Conservation (phyloP, 2,113 vertebrate genomes). For the Serilophus lunatus region DNA sequence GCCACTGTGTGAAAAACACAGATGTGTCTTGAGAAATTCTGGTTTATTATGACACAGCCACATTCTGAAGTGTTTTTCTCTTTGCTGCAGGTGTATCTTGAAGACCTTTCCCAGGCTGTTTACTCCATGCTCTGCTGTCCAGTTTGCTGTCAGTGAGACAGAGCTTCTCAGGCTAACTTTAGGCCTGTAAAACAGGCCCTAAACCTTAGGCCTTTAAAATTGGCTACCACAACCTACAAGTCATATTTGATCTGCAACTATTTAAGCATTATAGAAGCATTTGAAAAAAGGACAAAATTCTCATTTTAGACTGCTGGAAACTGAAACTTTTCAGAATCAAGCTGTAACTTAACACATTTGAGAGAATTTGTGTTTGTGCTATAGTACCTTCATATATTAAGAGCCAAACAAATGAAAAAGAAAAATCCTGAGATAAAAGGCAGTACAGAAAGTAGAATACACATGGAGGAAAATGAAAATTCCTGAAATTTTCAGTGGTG, state of each 20-base stretch:
- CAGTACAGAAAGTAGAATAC: background rate
- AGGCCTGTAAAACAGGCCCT: too few relatives aligned
- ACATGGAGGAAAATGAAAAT: background rate
- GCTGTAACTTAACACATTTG: background rate
- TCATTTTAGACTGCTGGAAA: background rate
- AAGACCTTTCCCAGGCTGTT: too few relatives aligned
- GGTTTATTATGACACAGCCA: too few relatives aligned
- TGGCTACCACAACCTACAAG: too few relatives aligned
- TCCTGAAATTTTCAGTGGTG: background rate
- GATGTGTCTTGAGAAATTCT: too few relatives aligned
- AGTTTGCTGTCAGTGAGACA: too few relatives aligned
- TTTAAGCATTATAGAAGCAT: background rate
- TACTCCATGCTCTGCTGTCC: too few relatives aligned
- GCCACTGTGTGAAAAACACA: too few relatives aligned
- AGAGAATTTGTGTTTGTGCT: background rate
- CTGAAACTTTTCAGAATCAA: background rate
- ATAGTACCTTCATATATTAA: background rate
- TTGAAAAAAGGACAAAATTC: background rate
- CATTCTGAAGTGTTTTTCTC: too few relatives aligned
- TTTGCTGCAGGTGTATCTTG: too few relatives aligned
- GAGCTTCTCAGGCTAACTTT: too few relatives aligned
- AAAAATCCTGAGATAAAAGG: background rate
- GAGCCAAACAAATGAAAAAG: background rate
- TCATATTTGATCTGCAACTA: background rate
- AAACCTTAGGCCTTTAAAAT: too few relatives aligned